A percentile compares a stretch with the other conserved stretches of the same genome.
phyloP scores from a whole-genome alignment of 2,888 invertebrate species.

The Trimorus sp. region DNA sequence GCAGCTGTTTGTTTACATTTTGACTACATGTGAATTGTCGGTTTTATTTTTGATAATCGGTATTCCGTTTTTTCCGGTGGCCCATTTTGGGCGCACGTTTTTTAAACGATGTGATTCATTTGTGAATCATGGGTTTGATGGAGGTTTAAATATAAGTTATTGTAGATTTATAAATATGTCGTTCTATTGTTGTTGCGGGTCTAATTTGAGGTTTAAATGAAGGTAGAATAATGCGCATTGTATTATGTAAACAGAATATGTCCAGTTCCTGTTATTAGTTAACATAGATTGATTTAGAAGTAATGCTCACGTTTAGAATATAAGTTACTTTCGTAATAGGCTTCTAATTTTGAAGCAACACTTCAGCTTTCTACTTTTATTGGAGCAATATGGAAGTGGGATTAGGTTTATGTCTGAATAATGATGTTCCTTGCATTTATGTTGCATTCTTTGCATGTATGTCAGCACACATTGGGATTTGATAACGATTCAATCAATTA shows the following conservation, averaged over 20 bases:
- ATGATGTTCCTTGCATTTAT: not conserved
- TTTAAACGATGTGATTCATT: not conserved
- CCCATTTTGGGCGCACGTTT: not conserved
- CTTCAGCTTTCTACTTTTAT: not conserved
- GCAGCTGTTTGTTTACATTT: slow-evolving; percentile 21
- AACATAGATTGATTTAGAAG: slow-evolving; percentile 28
- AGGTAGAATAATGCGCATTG: slow-evolving; percentile 9
- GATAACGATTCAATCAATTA: too few relatives aligned
- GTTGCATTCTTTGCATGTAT: not conserved
- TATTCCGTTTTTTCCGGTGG: not conserved
- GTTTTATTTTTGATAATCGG: not conserved
- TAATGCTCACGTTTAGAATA: slow-evolving; percentile 23
- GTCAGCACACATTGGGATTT: too few relatives aligned
- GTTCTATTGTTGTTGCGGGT: too few relatives aligned
- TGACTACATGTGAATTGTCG: not conserved
- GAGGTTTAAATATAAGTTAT: too few relatives aligned
- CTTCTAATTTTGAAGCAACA: slow-evolving; percentile 7
- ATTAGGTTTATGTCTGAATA: not conserved
- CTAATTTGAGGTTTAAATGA: not conserved
- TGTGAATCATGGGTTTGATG: too few relatives aligned
- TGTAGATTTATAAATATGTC: too few relatives aligned
- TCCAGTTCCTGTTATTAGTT: slow-evolving; percentile 8
- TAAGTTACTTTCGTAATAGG: slow-evolving; percentile 18
- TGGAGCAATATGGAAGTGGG: not conserved
- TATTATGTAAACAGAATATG: slow-evolving; percentile 13